Conservation (phyloP, 2,888 invertebrate genomes). For the Clostera curtula region DNA sequence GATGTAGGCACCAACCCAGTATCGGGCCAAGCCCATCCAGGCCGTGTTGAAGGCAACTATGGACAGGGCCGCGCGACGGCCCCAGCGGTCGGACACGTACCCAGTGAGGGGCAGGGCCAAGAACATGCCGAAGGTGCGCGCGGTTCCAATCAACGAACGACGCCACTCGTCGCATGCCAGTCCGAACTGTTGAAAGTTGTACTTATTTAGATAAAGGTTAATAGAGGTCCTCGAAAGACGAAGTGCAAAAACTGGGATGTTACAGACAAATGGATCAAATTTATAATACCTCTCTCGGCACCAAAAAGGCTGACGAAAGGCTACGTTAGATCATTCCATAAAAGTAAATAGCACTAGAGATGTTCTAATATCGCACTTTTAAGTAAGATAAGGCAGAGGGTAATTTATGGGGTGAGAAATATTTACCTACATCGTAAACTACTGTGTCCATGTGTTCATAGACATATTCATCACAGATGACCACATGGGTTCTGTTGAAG, state of each 20-base stretch:
- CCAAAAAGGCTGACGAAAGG: too few relatives aligned
- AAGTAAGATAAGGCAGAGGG: neutral
- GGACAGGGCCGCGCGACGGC: conserved; percentile 75
- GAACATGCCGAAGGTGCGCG: conserved; percentile 80
- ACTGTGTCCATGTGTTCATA: conserved; percentile 48
- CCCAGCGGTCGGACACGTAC: conserved; percentile 82
- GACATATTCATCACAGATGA: conserved; percentile 39
- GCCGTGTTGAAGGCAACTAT: conserved; percentile 75
- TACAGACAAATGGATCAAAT: too few relatives aligned
- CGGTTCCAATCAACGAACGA: conserved; percentile 80
- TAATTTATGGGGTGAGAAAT: neutral
- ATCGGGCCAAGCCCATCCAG: conserved; percentile 77
- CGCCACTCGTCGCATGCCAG: conserved; percentile 82
- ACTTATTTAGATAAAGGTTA: too few relatives aligned
- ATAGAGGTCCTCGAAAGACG: too few relatives aligned
- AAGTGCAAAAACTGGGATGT: too few relatives aligned
- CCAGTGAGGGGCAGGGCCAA: conserved; percentile 80
- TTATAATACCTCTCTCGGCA: too few relatives aligned
- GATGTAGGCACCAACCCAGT: conserved; percentile 75
- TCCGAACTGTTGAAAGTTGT: too few relatives aligned
- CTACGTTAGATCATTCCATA: too few relatives aligned
- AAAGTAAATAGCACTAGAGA: too few relatives aligned
- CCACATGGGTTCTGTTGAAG: conserved; percentile 30
- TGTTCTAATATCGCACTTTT: neutral
- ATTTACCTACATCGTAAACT: conserved; percentile 51